Conservation (phyloP, 2,888 invertebrate genomes). For the Drosophila formosana region DNA sequence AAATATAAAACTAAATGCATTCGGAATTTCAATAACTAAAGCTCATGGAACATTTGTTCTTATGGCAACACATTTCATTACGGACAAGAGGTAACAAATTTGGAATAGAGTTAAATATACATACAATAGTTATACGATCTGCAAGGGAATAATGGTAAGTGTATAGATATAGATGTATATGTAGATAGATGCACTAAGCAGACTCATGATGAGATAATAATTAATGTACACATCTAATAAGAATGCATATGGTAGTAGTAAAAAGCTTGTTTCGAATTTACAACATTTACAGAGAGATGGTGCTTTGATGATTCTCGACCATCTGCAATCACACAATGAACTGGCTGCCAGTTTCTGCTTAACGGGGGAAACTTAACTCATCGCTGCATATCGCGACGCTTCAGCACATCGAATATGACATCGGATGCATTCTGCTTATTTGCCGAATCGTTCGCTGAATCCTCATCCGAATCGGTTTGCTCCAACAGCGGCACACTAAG, state of each 20-base stretch:
- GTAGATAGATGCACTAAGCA: conserved; percentile 18
- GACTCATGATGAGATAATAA: conserved; percentile 23
- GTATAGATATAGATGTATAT: conserved; percentile 8
- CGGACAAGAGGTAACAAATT: conserved; percentile 12
- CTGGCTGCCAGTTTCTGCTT: conserved; percentile 5
- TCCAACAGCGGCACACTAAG: conserved; percentile 83
- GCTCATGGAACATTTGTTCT: conserved; percentile 31
- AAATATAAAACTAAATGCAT: conserved; percentile 13
- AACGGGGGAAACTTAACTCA: conserved; percentile 43
- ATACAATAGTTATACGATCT: conserved; percentile 24
- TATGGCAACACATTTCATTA: conserved; percentile 36
- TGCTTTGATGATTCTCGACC: conserved; percentile 11
- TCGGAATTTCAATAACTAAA: conserved; percentile 10
- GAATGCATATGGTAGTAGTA: conserved; percentile 25
- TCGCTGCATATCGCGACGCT: conserved; percentile 86
- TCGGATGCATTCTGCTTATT: conserved; percentile 86
- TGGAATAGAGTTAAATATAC: conserved; percentile 9
- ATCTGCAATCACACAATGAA: conserved; percentile 28
- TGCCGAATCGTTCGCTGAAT: conserved; percentile 78
- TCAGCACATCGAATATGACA: conserved; percentile 87
- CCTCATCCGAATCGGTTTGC: conserved; percentile 83
- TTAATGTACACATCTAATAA: conserved; percentile 42
- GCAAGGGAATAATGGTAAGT: conserved; percentile 33
- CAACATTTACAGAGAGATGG: conserved; percentile 68
- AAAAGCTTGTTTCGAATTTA: conserved; percentile 54